Percentiles rank a stretch among this genome's conserved stretches.
Evolutionary conservation across 2,113 vertebrate species (phyloP).

Genomic region (Austrofundulus limnaeus): DNA sequence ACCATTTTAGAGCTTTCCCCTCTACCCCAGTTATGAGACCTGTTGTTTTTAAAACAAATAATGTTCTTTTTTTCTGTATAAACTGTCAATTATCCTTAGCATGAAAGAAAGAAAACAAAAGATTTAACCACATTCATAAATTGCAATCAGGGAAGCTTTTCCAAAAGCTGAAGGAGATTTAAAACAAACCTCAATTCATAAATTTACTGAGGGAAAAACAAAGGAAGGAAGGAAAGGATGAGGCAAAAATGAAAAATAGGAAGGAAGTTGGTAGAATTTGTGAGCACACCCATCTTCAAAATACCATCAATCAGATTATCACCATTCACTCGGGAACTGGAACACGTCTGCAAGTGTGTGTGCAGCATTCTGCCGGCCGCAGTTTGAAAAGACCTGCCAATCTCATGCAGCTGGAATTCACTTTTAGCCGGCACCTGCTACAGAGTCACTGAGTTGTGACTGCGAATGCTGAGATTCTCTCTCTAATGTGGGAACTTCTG

Average conservation of each 20-base stretch:
- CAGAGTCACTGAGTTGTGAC: constrained; percentile 35
- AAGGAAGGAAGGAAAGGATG: constrained; percentile 7
- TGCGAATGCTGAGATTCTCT: constrained; percentile 20
- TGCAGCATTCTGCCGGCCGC: constrained; percentile 8
- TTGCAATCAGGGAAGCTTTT: background rate
- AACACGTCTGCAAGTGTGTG: constrained; percentile 3
- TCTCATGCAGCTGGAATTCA: constrained; percentile 30
- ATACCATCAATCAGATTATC: constrained; percentile 34
- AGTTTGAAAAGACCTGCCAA: constrained; percentile 45
- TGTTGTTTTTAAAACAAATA: no score
- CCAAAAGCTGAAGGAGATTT: no score
- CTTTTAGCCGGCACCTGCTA: constrained; percentile 48
- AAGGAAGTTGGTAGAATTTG: background rate
- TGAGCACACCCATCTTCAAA: constrained; percentile 18
- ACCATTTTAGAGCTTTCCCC: no score
- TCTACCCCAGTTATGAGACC: no score
- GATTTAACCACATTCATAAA: background rate
- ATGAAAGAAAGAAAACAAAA: no score
- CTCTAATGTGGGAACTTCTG: constrained; percentile 30
- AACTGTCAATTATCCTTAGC: no score
- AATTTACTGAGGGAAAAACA: background rate
- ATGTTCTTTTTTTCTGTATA: no score
- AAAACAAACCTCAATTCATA: no score
- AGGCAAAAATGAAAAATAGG: no score
- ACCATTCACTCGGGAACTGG: constrained; percentile 5